These are phyloP conservation scores for Delichon dasypus DNA, from an alignment of 2,797 vertebrate genomes.

Conservation along the genomic window DNA sequence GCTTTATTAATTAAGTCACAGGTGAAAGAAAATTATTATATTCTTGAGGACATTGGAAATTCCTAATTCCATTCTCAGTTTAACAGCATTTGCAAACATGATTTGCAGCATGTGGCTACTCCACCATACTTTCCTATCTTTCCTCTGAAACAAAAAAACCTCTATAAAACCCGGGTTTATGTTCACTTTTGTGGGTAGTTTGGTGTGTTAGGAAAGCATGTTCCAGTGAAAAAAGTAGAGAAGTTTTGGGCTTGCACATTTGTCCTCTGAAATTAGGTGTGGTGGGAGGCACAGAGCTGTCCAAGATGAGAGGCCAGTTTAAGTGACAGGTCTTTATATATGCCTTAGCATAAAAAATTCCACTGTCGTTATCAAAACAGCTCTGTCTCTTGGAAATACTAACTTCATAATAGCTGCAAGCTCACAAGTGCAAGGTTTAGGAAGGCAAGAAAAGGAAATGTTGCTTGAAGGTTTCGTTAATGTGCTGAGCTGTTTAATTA, in stretches of 20 bases:
- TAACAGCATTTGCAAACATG: not conserved
- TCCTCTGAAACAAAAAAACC: not conserved
- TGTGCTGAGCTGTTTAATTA: constrained; percentile 19
- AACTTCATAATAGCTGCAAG: not conserved
- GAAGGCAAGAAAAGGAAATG: not conserved
- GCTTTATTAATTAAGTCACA: not conserved
- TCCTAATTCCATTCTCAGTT: not conserved
- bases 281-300: not conserved
- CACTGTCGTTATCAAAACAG: not conserved
- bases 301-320: not conserved
- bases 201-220: not conserved
- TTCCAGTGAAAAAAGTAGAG: not conserved
- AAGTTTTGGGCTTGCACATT: not conserved
- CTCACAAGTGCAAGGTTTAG: not conserved
- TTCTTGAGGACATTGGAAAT: not conserved
- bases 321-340: not conserved
- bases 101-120: not conserved
- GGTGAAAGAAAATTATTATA: not conserved
- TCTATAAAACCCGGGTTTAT: not conserved
- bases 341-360: not conserved
- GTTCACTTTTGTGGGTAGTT: not conserved
- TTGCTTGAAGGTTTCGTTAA: not conserved
- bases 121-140: not conserved
- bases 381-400: not conserved
- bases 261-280: not conserved